Base-by-base conservation (phyloP, 2,113 vertebrate genomes). In the Halichoeres trimaculatus region DNA sequence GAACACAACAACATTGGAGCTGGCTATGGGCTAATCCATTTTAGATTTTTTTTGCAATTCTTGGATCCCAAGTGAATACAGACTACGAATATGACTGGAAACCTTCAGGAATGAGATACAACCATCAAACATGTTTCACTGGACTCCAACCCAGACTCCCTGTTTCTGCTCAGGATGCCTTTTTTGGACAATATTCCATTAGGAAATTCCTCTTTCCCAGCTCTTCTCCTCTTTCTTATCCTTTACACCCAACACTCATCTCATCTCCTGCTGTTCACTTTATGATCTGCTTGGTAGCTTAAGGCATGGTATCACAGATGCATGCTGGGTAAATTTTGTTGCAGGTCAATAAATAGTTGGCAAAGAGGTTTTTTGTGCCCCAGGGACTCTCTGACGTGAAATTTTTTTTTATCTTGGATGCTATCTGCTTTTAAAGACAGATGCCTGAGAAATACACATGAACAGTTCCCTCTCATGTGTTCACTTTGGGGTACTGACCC, bases 291-390 rank as follows among this genome's bases (percentile, higher is more conserved):
- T 53, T 70, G 73, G 76, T 58, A 83, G 72, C 83, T 78, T 62
- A 80, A 88, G 82, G 81, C 67, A 74, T 88, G 81, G 85, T 81
- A 74, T 74, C 63, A 56, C 52, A 80, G 68, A 84, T 78, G 50
- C 80, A 74, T 83, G 63, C 83, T 78, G 81, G 76, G 83, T 89
- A 93, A 93, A 93, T 88, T 92, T 91, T 91, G 86, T 83, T 69
- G 51, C 45, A 76, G 57, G 63, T 77, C 53, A 67, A 88, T 87
- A 67, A 85, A 83, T 74, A 78, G 70, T 45, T 80, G 50, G 63
- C 83, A 72, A 84, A 89, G 84, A 88, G 62, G 40, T 58, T 52
- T n/a, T 13, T 12, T 1, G 23, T 16, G 67, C 73, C 81, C 73
- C 76, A 73, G 66, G 80, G 83, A 68, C 58, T 70, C 61, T 52